These are phyloP conservation scores for Drosophila affinis DNA, from an alignment of 2,888 invertebrate genomes.

Conservation along the genomic window DNA sequence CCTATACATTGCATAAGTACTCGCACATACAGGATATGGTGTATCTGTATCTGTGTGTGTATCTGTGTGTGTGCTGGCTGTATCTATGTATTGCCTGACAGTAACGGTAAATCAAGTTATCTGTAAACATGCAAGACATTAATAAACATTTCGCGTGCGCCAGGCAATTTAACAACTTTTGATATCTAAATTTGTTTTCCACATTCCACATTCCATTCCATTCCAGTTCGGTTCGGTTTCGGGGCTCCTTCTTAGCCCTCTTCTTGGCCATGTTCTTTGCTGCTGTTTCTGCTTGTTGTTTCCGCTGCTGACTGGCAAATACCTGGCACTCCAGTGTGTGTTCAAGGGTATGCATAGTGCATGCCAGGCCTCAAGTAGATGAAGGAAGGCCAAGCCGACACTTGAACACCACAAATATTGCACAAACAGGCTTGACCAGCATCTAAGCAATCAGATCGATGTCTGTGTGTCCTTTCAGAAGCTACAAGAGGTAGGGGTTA, in stretches of 20 bases:
- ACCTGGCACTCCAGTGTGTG: not conserved
- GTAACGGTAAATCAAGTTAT: conserved; percentile 82
- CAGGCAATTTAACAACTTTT: conserved; percentile 82
- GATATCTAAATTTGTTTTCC: conserved; percentile 78
- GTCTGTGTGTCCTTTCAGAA: not conserved
- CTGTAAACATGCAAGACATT: conserved; percentile 81
- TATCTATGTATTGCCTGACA: conserved; percentile 75
- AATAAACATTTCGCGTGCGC: conserved; percentile 83
- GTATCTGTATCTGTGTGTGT: not conserved
- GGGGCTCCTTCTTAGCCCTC: conserved; percentile 11
- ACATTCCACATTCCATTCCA: conserved; percentile 58
- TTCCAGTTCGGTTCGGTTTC: conserved; percentile 52
- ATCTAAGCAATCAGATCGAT: not conserved
- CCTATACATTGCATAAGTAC: conserved; percentile 43
- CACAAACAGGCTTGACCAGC: not conserved
- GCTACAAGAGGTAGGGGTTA: too few relatives aligned
- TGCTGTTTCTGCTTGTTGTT: conserved; percentile 39
- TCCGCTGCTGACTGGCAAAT: conserved; percentile 41
- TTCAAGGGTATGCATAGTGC: not conserved
- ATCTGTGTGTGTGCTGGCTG: conserved; percentile 28
- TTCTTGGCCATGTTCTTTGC: conserved; percentile 33
- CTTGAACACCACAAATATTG: not conserved
- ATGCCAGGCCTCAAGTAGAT: not conserved
- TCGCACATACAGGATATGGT: conserved; percentile 1
- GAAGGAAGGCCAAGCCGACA: not conserved